Evolutionary conservation across 2,888 invertebrate genomes (phyloP), one percentile per base, ranked within the genome.

Genomic region (Eupithecia vulgata): DNA sequence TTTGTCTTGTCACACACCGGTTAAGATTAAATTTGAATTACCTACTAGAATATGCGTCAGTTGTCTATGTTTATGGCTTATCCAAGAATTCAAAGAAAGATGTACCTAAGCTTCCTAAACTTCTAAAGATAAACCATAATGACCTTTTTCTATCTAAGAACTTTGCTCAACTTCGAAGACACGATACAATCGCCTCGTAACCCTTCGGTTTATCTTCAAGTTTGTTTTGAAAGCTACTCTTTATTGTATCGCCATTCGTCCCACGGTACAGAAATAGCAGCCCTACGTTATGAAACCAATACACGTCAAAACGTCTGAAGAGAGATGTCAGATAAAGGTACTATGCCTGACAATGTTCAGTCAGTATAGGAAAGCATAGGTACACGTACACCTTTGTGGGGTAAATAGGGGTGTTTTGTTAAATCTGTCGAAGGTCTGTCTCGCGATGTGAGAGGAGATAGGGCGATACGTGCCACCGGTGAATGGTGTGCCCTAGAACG

Each of bases 361-460:
- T 37, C 37, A n/a, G 35, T 35, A 21, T 66, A 45, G 30, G 35
- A 35, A 64, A 35, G 37, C 62, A 52, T 52, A 64, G 65, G 40
- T 65, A 25, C 13, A 13, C 12, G 52, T 10, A 52, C 5, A 57
- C 62, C 61, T 25, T 21, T 75, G 71, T 64, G 61, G 67, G 67
- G 74, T 70, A 72, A 77, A 77, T 74, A 75, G 75, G 69, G 71
- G 67, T 70, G 57, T 70, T 73, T 73, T 70, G 75, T 73, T 70
- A n/a, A 74, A 76, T 70, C 67, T 76, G 72, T 73, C 70, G 75
- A 77, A 76, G 75, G 73, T 72, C 62, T 67, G 64, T 35, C 40
- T 10, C n/a, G 40, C 21, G 65, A 65, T 65, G 15, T 42, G 65
- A 21, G 8, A 61, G 37, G 40, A 37, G 72, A 74, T 72, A 74